phyloP scores from a whole-genome alignment of 2,113 vertebrate genomes.

The Nestor notabilis region DNA sequence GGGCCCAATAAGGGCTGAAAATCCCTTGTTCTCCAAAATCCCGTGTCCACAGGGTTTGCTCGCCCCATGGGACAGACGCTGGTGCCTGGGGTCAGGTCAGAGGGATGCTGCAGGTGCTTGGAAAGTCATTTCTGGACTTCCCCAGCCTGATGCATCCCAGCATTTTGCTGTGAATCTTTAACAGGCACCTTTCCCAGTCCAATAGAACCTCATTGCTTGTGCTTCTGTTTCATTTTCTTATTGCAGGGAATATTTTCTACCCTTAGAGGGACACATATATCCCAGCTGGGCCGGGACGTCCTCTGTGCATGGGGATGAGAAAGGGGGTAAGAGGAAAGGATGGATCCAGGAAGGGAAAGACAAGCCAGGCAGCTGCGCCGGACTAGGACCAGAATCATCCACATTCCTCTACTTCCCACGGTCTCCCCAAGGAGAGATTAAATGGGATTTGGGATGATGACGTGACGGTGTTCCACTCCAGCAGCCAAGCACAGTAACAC shows the following conservation, averaged over 20 bases:
- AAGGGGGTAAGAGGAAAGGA: neutral
- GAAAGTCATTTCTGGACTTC: neutral
- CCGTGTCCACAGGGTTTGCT: rapidly evolving
- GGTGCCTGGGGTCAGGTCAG: rapidly evolving
- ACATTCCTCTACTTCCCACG: rapidly evolving
- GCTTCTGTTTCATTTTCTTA: neutral
- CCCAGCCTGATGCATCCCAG: rapidly evolving
- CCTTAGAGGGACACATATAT: neutral
- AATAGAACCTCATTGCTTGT: rapidly evolving
- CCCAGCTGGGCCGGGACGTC: neutral
- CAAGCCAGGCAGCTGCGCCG: neutral
- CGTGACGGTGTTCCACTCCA: rapidly evolving
- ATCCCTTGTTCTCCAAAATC: neutral
- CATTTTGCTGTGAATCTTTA: rapidly evolving
- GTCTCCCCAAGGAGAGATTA: neutral
- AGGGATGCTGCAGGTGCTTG: neutral
- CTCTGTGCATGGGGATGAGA: rapidly evolving
- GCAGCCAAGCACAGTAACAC: neutral
- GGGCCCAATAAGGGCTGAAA: neutral
- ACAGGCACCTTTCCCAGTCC: neutral
- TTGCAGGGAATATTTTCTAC: neutral
- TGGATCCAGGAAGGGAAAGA: neutral
- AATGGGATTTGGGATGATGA: neutral
- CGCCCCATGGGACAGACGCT: rapidly evolving
- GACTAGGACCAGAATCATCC: neutral